These are phyloP conservation scores for Ophion slaviceki DNA, from an alignment of 2,888 invertebrate species.

Conservation along the genomic window DNA sequence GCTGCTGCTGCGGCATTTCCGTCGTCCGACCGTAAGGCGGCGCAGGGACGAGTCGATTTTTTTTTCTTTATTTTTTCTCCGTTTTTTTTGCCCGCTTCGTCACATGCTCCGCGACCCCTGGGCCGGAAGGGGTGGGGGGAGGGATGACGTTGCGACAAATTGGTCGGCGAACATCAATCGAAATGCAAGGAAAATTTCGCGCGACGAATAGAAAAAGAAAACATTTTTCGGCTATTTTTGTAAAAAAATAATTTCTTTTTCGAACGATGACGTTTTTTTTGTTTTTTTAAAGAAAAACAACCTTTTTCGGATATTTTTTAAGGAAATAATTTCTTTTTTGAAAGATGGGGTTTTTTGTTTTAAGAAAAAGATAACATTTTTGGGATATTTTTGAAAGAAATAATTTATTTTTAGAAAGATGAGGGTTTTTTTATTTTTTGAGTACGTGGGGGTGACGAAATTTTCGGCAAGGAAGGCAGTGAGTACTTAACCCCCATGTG, in stretches of 20 bases:
- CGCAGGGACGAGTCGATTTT: constrained; percentile 69
- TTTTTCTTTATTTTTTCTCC: constrained; percentile 51
- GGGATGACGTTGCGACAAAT: constrained; percentile 44
- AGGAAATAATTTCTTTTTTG: too few relatives aligned
- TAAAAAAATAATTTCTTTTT: too few relatives aligned
- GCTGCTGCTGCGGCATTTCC: constrained; percentile 73
- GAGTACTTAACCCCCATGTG: constrained; percentile 41
- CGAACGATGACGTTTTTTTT: too few relatives aligned
- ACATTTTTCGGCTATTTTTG: neutral
- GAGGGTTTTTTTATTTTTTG: neutral
- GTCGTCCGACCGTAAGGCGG: constrained; percentile 71
- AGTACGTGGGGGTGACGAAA: neutral
- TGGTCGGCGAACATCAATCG: neutral
- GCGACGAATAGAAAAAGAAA: neutral
- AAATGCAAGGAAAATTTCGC: neutral
- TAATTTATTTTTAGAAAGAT: neutral
- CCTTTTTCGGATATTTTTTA: neutral
- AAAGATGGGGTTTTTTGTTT: too few relatives aligned
- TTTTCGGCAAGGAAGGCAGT: neutral
- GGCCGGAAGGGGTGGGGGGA: constrained; percentile 5
- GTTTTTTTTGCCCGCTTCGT: neutral
- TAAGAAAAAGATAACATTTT: too few relatives aligned
- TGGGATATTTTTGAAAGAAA: neutral
- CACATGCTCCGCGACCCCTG: constrained; percentile 1
- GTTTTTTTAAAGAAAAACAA: too few relatives aligned